phyloP scores from a whole-genome alignment of 1,140 invertebrate species.

The Apis dorsata region DNA sequence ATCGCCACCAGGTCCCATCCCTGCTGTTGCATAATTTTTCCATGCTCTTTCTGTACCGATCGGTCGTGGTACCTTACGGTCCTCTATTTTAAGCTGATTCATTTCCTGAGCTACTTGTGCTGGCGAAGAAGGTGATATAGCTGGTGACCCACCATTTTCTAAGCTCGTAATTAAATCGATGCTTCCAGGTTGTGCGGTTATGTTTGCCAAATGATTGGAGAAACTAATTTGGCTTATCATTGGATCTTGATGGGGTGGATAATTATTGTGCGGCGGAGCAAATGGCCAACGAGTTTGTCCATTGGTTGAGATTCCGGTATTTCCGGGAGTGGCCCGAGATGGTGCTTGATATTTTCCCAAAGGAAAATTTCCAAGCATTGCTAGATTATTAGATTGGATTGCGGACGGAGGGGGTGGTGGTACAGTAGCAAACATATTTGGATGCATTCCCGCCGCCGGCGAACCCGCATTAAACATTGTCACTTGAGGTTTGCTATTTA shows the following conservation, averaged over 20 bases:
- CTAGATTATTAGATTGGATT: constrained; percentile 77
- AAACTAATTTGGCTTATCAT: constrained; percentile 75
- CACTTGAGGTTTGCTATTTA: constrained; percentile 77
- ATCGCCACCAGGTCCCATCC: constrained; percentile 73
- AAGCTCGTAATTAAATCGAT: constrained; percentile 80
- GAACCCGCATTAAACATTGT: constrained; percentile 76
- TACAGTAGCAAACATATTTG: constrained; percentile 74
- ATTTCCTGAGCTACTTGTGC: constrained; percentile 73
- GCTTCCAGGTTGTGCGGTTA: constrained; percentile 77
- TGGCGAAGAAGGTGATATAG: constrained; percentile 82
- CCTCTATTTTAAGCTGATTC: constrained; percentile 81
- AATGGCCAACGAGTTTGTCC: constrained; percentile 75
- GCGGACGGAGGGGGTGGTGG: constrained; percentile 77
- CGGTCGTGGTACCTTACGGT: constrained; percentile 87
- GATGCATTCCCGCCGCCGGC: constrained; percentile 67
- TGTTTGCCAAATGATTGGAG: constrained; percentile 74
- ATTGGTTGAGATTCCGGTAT: constrained; percentile 64
- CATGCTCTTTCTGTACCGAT: constrained; percentile 89
- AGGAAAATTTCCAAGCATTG: constrained; percentile 72
- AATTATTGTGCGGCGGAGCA: constrained; percentile 71
- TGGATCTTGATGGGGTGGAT: constrained; percentile 74
- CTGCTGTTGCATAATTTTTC: constrained; percentile 80
- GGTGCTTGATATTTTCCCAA: constrained; percentile 74
- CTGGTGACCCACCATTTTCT: constrained; percentile 82
- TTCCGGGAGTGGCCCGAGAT: constrained; percentile 59